Percentiles rank a stretch among this genome's conserved stretches.
Conservation (phyloP, 2,113 vertebrate species). For the Pampusana beccarii region DNA sequence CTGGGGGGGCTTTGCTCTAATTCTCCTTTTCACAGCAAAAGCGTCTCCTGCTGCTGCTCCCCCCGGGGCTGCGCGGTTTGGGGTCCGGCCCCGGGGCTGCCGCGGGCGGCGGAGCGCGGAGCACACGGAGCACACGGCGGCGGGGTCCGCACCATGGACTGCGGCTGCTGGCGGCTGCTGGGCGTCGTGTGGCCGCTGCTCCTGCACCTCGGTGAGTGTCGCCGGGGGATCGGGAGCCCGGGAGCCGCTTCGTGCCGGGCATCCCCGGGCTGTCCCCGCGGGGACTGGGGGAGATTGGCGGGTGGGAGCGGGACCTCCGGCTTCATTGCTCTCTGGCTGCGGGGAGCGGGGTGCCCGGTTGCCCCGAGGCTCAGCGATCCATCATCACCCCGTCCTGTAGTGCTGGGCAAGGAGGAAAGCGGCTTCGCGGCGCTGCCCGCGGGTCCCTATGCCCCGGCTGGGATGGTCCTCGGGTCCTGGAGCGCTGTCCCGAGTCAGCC, state of each 20-base stretch:
- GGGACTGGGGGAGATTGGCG: background rate
- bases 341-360: background rate
- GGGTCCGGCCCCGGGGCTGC: too few species aligned
- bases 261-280: background rate
- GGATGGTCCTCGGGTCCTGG: background rate
- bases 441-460: background rate
- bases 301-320: background rate
- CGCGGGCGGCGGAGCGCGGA: too few species aligned
- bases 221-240: background rate
- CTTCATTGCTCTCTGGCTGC: background rate
- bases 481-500: background rate
- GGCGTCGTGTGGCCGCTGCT: slow-evolving; percentile 15
- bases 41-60: background rate
- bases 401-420: background rate
- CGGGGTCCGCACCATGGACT: background rate
- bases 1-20: too few species aligned
- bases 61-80: background rate
- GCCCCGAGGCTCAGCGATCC: background rate
- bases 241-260: background rate
- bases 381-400: background rate
- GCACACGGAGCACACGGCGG: too few species aligned
- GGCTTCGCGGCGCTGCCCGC: background rate
- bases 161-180: slow-evolving; percentile 38
- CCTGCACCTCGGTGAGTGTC: slow-evolving; percentile 27
- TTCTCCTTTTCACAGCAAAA: background rate